Percentiles rank a stretch among this genome's conserved stretches.
Evolutionary conservation across 1,140 invertebrate genomes (phyloP).

Genomic region (Drosophila setifemur): DNA sequence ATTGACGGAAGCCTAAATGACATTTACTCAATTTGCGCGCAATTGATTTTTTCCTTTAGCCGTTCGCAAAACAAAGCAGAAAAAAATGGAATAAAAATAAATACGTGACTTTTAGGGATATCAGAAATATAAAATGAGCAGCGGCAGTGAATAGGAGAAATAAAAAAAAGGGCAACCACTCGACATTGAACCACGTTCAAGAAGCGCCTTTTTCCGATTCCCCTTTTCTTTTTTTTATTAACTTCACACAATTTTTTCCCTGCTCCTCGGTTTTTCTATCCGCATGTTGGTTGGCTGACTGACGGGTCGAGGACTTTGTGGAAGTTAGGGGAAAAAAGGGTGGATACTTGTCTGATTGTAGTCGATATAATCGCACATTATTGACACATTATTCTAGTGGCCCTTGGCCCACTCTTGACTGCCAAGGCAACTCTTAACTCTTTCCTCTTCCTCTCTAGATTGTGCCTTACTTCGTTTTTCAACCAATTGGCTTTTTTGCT

Average conservation of each 20-base stretch:
- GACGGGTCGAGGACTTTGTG: constrained; percentile 1
- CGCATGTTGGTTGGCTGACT: constrained; percentile 28
- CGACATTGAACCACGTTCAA: constrained; percentile 25
- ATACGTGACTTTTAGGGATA: constrained; percentile 63
- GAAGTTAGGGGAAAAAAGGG: background rate
- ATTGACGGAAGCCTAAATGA: constrained; percentile 70
- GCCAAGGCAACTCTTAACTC: background rate
- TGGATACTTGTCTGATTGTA: constrained; percentile 33
- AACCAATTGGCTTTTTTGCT: background rate
- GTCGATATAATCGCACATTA: constrained; percentile 71
- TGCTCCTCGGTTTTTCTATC: constrained; percentile 9
- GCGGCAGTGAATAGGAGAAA: constrained; percentile 14
- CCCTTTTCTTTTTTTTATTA: constrained; percentile 16
- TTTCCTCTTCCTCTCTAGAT: background rate
- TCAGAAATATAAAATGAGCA: constrained; percentile 45
- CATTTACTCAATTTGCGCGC: constrained; percentile 73
- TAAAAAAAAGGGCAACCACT: constrained; percentile 23
- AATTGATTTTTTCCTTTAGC: constrained; percentile 60
- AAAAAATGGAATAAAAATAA: constrained; percentile 42
- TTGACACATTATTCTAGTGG: constrained; percentile 63
- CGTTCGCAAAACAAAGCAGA: constrained; percentile 1
- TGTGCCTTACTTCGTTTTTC: background rate
- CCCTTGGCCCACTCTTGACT: constrained; percentile 37
- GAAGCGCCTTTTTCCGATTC: background rate
- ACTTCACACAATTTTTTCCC: constrained; percentile 25